Evolutionary conservation across 2,797 vertebrate species (phyloP).

Genomic region (Scomberomorus guttatus): DNA sequence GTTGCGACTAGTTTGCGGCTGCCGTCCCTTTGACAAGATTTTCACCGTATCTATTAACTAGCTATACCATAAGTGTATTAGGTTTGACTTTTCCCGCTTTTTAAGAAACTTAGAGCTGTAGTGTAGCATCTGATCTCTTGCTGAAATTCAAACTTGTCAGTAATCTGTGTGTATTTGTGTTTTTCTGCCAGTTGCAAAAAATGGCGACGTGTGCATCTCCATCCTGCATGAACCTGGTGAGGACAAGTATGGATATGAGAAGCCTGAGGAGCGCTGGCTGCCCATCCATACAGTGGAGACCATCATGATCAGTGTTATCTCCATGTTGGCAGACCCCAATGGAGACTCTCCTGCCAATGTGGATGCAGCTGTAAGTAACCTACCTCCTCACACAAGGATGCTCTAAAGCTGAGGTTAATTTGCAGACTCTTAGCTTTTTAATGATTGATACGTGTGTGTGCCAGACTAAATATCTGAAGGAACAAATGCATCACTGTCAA

Average conservation of each 20-base stretch:
- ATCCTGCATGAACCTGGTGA: constrained; percentile 98
- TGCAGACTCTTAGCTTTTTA: background rate
- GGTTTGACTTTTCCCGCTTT: background rate
- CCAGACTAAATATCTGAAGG: too few relatives aligned
- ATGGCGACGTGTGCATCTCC: constrained; percentile 97
- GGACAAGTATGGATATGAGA: constrained; percentile 98
- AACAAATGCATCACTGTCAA: background rate
- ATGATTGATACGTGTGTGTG: too few relatives aligned
- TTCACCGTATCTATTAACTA: background rate
- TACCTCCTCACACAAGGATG: too few relatives aligned
- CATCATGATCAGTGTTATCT: constrained; percentile 99
- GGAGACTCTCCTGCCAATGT: constrained; percentile 98
- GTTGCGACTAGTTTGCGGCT: background rate
- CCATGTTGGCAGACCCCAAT: constrained; percentile 98
- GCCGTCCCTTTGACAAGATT: background rate
- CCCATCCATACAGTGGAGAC: constrained; percentile 98
- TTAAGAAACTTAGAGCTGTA: background rate
- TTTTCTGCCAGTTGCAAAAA: constrained; percentile 91
- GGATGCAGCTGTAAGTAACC: constrained; percentile 93
- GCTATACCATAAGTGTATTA: background rate
- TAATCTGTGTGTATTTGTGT: constrained; percentile 13
- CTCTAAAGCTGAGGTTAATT: too few relatives aligned
- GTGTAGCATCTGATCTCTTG: background rate
- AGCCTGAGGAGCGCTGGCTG: constrained; percentile 97
- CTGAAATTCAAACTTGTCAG: background rate